Percentiles rank a stretch among this genome's conserved stretches.
These are phyloP conservation scores for Pimpla rufipes DNA, from an alignment of 2,888 invertebrate species.

Conservation along the genomic window DNA sequence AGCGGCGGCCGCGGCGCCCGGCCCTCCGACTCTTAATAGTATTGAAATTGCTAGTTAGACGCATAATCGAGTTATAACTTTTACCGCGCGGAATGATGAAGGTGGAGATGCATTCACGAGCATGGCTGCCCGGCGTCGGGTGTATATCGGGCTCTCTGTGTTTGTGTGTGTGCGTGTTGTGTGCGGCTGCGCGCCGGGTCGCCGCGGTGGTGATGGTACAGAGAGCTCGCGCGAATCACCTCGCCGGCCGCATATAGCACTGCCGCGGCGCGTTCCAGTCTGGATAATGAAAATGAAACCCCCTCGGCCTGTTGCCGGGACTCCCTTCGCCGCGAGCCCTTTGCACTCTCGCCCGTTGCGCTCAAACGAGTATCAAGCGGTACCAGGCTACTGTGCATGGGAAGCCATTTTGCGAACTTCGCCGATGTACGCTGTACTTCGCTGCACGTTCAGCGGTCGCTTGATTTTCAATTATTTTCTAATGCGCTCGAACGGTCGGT, in stretches of 20 bases:
- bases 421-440: too few relatives aligned
- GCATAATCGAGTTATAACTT: constrained; percentile 84
- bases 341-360: constrained; percentile 46
- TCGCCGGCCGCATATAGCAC: constrained; percentile 57
- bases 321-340: constrained; percentile 28
- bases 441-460: too few relatives aligned
- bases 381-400: constrained; percentile 59
- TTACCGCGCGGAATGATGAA: constrained; percentile 78
- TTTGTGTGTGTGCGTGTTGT: background rate
- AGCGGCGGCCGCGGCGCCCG: constrained; percentile 41
- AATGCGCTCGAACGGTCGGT: too few relatives aligned
- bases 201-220: constrained; percentile 2
- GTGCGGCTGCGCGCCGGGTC: background rate
- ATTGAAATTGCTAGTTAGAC: constrained; percentile 84
- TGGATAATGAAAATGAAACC: constrained; percentile 70
- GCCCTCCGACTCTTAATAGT: constrained; percentile 80
- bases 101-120: constrained; percentile 58
- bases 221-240: constrained; percentile 34
- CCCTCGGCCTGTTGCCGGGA: constrained; percentile 17
- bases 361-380: constrained; percentile 27
- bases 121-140: constrained; percentile 17
- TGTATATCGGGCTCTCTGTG: constrained; percentile 31
- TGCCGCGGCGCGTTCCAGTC: constrained; percentile 40
- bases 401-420: constrained; percentile 47
- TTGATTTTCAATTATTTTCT: too few relatives aligned